phyloP scores from a whole-genome alignment of 2,888 invertebrate genomes.

The Napeogenes sylphis region DNA sequence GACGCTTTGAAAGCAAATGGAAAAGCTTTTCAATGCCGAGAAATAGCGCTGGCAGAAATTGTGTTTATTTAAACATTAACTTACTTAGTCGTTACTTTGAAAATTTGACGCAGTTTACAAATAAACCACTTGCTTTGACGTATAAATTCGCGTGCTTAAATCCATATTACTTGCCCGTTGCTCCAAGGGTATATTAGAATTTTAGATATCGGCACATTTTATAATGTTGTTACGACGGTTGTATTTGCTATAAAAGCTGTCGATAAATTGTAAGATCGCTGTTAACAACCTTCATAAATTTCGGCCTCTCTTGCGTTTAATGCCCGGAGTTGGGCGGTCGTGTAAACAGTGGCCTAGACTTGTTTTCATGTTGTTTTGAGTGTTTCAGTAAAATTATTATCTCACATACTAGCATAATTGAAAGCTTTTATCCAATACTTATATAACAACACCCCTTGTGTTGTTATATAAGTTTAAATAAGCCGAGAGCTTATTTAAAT shows the following conservation, averaged over 20 bases:
- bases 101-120: constrained; percentile 5
- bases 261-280: constrained; percentile 4
- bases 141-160: constrained; percentile 1
- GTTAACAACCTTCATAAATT: constrained; percentile 5
- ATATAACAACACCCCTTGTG: too few species aligned
- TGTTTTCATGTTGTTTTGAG: constrained; percentile 1
- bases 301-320: constrained; percentile 4
- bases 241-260: not conserved
- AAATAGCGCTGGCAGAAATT: constrained; percentile 3
- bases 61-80: constrained; percentile 6
- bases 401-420: not conserved
- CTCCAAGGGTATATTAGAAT: constrained; percentile 3
- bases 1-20: not conserved
- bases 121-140: constrained; percentile 7
- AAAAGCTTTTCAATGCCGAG: constrained; percentile 3
- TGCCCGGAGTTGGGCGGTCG: not conserved
- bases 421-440: too few species aligned
- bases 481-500: too few species aligned
- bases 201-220: constrained; percentile 1
- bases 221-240: constrained; percentile 1
- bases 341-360: constrained; percentile 5
- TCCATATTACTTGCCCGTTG: not conserved
- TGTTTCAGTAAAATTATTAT: not conserved
- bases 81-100: constrained; percentile 2
- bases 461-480: too few species aligned